Conservation (phyloP, 30 jellyfish, hydroid and myxozoan genomes). For the Hydra vulgaris region DNA sequence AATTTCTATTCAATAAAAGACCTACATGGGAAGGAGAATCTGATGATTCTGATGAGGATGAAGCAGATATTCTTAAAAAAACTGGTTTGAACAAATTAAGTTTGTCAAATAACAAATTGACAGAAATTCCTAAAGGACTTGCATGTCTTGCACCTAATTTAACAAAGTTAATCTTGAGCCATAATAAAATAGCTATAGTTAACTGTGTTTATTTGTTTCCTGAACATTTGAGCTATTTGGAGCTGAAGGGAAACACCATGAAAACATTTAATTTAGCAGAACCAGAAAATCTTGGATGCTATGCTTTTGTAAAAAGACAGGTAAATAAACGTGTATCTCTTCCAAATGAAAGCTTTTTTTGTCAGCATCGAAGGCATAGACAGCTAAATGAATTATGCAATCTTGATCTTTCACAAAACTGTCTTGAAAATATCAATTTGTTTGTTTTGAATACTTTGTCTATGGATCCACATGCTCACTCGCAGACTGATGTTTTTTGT, state of each 20-base stretch:
- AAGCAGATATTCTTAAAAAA: constrained; percentile 21
- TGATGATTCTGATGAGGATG: constrained; percentile 71
- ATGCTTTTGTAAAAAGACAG: constrained; percentile 13
- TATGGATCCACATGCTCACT: constrained; percentile 11
- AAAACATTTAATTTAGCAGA: constrained; percentile 14
- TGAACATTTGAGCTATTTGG: constrained; percentile 16
- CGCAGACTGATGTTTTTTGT: constrained; percentile 17
- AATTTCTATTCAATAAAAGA: constrained; percentile 32
- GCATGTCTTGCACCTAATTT: constrained; percentile 88
- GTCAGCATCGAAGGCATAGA: constrained; percentile 71
- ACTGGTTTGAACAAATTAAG: constrained; percentile 46
- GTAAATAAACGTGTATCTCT: not conserved
- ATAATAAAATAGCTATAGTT: constrained; percentile 34
- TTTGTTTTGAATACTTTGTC: not conserved
- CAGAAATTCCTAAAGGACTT: constrained; percentile 46
- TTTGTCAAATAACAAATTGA: constrained; percentile 43
- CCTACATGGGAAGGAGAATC: constrained; percentile 90
- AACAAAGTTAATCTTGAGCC: constrained; percentile 44
- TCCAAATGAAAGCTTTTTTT: constrained; percentile 3
- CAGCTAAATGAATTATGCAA: constrained; percentile 32
- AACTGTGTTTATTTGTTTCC: constrained; percentile 20
- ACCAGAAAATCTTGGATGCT: not conserved
- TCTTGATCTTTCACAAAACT: constrained; percentile 35
- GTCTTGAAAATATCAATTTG: constrained; percentile 24
- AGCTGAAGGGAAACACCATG: constrained; percentile 3